Evolutionary conservation across 2,113 vertebrate genomes (phyloP).

Genomic region (Orientallactaga bullata): DNA sequence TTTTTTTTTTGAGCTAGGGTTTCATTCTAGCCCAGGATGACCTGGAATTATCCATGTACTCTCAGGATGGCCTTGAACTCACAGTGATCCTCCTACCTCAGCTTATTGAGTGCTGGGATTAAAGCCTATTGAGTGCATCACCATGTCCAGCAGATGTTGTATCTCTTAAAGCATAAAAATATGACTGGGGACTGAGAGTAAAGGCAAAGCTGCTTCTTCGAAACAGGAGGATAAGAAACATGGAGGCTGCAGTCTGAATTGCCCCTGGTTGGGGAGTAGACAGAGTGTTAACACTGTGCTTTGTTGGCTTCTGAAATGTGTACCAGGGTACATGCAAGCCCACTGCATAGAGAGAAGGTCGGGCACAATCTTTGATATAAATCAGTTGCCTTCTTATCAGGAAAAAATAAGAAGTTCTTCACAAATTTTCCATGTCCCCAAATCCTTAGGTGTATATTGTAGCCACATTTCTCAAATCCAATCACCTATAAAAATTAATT

Average conservation of each 20-base stretch:
- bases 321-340: not conserved
- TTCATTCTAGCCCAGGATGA: no score
- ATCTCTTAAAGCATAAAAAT: conserved; percentile 17
- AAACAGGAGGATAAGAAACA: not conserved
- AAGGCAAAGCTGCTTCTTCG: not conserved
- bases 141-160: not conserved
- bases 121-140: no score
- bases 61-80: no score
- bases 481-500: not conserved
- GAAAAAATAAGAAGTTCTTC: not conserved
- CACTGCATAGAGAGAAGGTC: not conserved
- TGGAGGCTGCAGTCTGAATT: not conserved
- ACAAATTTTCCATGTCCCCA: not conserved
- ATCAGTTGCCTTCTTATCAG: not conserved
- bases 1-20: no score
- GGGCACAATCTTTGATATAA: not conserved
- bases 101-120: no score
- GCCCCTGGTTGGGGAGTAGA: not conserved
- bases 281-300: not conserved
- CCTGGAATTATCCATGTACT: no score
- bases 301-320: not conserved
- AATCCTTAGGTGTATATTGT: not conserved
- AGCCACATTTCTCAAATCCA: not conserved
- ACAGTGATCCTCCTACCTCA: no score
- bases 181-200: not conserved